Evolutionary conservation across 2,113 vertebrate species (phyloP).

Genomic region (Montifringilla adamsi): DNA sequence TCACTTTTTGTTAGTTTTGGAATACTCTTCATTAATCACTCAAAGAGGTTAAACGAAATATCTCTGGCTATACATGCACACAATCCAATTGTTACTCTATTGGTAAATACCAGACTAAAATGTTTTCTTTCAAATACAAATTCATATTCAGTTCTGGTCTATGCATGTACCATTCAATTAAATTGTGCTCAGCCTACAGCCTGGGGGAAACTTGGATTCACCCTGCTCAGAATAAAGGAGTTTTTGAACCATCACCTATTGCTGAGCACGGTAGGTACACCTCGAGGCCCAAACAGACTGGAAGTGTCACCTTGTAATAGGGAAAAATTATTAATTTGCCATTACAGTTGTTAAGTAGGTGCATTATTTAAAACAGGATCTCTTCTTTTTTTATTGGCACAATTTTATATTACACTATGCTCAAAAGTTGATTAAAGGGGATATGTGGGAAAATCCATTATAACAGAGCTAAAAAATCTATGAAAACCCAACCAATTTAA

Average conservation of each 20-base stretch:
- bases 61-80: background rate
- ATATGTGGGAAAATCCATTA: background rate
- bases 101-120: background rate
- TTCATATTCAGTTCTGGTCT: background rate
- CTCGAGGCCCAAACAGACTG: background rate
- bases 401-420: background rate
- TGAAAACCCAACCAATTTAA: background rate
- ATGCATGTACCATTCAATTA: background rate
- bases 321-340: background rate
- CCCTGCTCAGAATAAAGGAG: background rate
- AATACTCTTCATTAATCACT: background rate
- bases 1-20: background rate
- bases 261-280: background rate
- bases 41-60: background rate
- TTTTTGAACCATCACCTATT: background rate
- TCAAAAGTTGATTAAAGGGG: background rate
- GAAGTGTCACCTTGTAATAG: background rate
- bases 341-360: background rate
- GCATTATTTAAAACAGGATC: background rate
- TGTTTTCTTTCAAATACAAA: background rate
- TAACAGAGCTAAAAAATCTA: background rate
- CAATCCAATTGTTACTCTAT: background rate
- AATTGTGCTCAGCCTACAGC: background rate
- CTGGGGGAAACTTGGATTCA: background rate
- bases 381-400: background rate